Evolutionary conservation across 2,888 invertebrate species (phyloP).

Genomic region (Byasa hedistus): DNA sequence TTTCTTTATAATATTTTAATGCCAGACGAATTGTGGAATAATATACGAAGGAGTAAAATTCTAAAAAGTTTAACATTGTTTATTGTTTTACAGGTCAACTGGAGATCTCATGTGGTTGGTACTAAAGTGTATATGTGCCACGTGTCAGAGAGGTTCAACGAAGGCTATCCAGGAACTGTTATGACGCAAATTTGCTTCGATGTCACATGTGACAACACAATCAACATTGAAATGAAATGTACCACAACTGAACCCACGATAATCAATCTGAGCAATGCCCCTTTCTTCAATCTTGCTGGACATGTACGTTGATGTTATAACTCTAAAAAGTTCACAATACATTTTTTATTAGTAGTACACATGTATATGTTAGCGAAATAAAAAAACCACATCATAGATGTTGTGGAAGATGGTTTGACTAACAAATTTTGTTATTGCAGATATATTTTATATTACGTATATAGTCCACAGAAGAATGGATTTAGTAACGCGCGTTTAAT

Average conservation of each 20-base stretch:
- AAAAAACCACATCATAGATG: no score
- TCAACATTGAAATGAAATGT: slow-evolving; percentile 88
- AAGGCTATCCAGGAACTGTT: slow-evolving; percentile 94
- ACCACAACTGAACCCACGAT: slow-evolving; percentile 88
- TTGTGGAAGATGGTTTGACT: no score
- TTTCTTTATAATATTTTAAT: background rate
- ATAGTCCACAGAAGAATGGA: no score
- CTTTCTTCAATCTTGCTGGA: slow-evolving; percentile 96
- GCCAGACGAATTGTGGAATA: background rate
- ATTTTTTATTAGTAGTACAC: no score
- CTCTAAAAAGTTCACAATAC: background rate
- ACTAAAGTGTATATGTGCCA: slow-evolving; percentile 86
- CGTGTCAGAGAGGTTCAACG: slow-evolving; percentile 87
- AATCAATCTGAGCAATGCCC: slow-evolving; percentile 92
- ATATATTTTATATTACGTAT: no score
- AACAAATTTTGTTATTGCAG: no score
- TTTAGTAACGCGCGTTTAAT: no score
- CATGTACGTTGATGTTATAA: slow-evolving; percentile 79
- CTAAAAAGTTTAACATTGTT: no score
- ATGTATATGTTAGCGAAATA: no score
- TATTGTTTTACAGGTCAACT: slow-evolving; percentile 74
- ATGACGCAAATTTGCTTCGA: slow-evolving; percentile 85
- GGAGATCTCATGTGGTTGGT: slow-evolving; percentile 82
- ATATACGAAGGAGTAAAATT: no score
- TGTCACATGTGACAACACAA: slow-evolving; percentile 85